Base-by-base conservation (phyloP, 2,113 vertebrate genomes). In the Pyxicephalus adspersus region DNA sequence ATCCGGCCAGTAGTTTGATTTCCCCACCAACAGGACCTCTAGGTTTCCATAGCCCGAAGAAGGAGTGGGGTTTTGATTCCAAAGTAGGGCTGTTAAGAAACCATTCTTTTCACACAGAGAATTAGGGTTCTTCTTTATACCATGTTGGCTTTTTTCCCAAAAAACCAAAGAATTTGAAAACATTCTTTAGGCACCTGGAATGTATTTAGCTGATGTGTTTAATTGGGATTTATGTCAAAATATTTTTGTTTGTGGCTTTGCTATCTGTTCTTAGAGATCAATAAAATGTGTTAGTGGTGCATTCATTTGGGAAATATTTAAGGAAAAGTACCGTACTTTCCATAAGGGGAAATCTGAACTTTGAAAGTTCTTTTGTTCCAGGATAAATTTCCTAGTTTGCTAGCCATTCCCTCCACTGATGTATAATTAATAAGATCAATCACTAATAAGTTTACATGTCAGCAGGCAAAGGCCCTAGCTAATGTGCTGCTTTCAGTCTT, bases 221-320 rank as follows among this genome's bases (percentile, higher is more conserved):
- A 45, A 13, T 45, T 45, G 6, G 11, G 38, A 8, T 55, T n/a
- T 63, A 63, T 70, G 66, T 80, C 77, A 80, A 25, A 22, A 29
- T 80, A 66, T 80, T 66, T 67, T 80, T 80, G 66, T 71, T 80
- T 80, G 55, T 51, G 31, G 51, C 34, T 19, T 34, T 51, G 77
- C 57, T 71, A 20, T 38, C 67, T 70, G 65, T 70, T 51, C 63
- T 54, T 80, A 52, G 38, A 51, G 57, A 80, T 80, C 77, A 61
- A 80, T 80, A 71, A 71, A 22, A 71, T 20, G 31, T 71, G 66
- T 80, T 57, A 52, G 34, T 28, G 3, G 34, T 52, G 34, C 71
- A 71, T 66, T 72, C 28, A 71, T 80, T 80, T 28, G 17, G 28
- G 52, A 71, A 28, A 31, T 70, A 66, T 71, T 57, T 51, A 51